Conservation (phyloP, 2,113 vertebrate species). For the Triplophysa siluroides region DNA sequence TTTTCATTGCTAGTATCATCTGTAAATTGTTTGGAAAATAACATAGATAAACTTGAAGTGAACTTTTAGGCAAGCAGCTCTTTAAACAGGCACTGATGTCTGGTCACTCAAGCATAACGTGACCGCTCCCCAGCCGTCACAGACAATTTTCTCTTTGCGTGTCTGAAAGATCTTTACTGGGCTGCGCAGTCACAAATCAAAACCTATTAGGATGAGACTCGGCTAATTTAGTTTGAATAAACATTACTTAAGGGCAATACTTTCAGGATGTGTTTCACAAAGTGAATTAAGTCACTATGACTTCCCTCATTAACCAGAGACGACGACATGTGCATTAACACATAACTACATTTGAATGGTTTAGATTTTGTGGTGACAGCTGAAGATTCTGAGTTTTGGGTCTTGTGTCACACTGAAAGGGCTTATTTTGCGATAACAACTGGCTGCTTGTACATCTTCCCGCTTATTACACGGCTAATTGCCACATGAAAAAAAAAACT, state of each 20-base stretch:
- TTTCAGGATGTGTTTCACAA: background rate
- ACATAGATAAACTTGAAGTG: constrained; percentile 1
- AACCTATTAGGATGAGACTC: constrained; percentile 55
- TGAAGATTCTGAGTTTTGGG: background rate
- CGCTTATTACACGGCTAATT: too few relatives aligned
- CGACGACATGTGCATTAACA: background rate
- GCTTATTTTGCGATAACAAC: too few relatives aligned
- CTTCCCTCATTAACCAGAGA: background rate
- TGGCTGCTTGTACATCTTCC: too few relatives aligned
- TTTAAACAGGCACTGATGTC: constrained; percentile 62
- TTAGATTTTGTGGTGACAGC: background rate
- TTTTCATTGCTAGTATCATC: background rate
- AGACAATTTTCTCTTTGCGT: constrained; percentile 52
- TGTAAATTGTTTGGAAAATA: background rate
- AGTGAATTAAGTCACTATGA: constrained; percentile 2
- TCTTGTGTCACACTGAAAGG: too few relatives aligned
- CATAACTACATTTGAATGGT: background rate
- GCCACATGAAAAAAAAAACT: too few relatives aligned
- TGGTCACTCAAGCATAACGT: constrained; percentile 53
- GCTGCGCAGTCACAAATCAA: constrained; percentile 56
- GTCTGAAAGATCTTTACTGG: constrained; percentile 59
- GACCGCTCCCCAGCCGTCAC: constrained; percentile 51
- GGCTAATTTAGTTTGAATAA: constrained; percentile 57
- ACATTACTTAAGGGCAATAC: constrained; percentile 45
- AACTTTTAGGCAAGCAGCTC: constrained; percentile 11